Evolutionary conservation across 2,888 invertebrate genomes (phyloP).

Genomic region (Brachyptera risi): DNA sequence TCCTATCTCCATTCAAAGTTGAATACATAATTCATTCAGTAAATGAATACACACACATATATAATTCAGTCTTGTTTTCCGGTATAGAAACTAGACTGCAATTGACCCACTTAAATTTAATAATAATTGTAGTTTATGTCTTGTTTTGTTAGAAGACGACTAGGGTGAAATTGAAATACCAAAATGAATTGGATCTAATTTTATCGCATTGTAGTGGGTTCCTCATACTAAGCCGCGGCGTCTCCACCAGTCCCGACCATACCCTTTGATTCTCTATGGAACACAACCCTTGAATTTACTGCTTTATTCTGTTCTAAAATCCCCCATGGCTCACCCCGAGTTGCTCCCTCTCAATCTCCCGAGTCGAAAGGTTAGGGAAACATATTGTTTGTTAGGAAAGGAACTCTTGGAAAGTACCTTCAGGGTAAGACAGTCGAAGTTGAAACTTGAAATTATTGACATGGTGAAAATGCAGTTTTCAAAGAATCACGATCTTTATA

Average conservation of each 20-base stretch:
- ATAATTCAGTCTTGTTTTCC: too few species aligned
- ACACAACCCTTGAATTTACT: constrained; percentile 11
- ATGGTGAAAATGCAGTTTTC: too few species aligned
- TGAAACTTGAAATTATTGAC: too few species aligned
- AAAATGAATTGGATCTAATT: constrained; percentile 19
- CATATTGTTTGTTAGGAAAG: too few species aligned
- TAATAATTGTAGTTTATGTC: neutral
- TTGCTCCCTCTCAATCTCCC: constrained; percentile 8
- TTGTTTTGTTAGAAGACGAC: neutral
- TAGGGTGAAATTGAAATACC: neutral
- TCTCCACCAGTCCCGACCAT: neutral
- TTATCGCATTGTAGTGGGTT: constrained; percentile 17
- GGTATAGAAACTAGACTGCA: too few species aligned
- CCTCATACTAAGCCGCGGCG: neutral
- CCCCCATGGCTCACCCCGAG: neutral
- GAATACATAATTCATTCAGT: too few species aligned
- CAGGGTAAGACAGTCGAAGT: too few species aligned
- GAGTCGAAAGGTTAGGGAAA: constrained; percentile 14
- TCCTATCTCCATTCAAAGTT: too few species aligned
- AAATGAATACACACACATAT: too few species aligned
- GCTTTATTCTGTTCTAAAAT: constrained; percentile 12
- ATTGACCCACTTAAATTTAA: too few species aligned
- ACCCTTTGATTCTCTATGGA: constrained; percentile 10
- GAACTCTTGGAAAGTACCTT: too few species aligned
- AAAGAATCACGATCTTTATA: too few species aligned